Evolutionary conservation across 2,113 vertebrate genomes (phyloP), one percentile per base, ranked within the genome.

Genomic region (Bubo bubo): DNA sequence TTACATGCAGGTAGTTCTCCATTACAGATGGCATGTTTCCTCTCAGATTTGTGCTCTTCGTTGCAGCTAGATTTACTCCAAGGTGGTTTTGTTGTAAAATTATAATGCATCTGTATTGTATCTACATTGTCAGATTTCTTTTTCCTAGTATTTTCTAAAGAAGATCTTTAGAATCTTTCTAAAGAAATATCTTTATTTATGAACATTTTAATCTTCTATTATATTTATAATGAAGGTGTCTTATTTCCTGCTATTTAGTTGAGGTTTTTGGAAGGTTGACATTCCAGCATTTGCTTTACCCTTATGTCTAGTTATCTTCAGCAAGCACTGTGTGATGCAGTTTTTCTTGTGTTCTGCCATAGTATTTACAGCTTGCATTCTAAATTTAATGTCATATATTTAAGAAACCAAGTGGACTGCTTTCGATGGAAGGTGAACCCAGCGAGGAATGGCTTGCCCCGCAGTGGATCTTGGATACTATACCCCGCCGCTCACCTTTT

Each of bases 361-460:
- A 16, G 21, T 45, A 43, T 55, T 52, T 43, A n/a, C 18, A 64
- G 16, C 43, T 43, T 63, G 24, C 14, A 6, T 52, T 60, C 35
- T 60, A 19, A 64, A 45, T 37, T 7, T 39, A 17, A 41, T 50
- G 5, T 16, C 9, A 71, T 67, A 3, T 77, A 4, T 97, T 98
- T 81, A 73, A 99, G 99, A 99, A 99, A 96, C 98, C 98, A 63
- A 98, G 98, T 12, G 98, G 99, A 23, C 98, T 99, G 62, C 97
- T 98, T 62, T 97, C 98, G 6, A 98, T 99, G 98, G 99, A 98
- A 49, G 99, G 98, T 19, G 98, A 98, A 15, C 98, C 99, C 62
- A 98, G 97, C 7, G 99, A 99, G 59, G 99, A 99, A 68, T 99
- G 99, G 99, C 97, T 99, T 82, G 99, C 99, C 9, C 99, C 99